Evolutionary conservation across 2,113 vertebrate genomes (phyloP), one percentile per base, ranked within the genome.

Genomic region (Podarcis muralis): DNA sequence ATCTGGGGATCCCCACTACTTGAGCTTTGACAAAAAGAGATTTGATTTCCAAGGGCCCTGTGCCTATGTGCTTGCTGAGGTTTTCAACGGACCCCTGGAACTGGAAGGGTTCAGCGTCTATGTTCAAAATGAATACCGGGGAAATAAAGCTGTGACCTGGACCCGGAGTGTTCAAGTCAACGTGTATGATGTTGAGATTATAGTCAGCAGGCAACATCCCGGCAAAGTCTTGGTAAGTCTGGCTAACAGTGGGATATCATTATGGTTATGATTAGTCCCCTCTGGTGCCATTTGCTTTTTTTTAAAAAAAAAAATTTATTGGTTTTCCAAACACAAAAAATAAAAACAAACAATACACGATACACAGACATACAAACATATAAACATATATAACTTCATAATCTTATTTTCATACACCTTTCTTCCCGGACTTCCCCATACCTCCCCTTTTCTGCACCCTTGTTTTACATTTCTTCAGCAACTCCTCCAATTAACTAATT

Each of bases 1-100:
- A 0, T 97, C 95, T 3, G 97, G 98, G 0, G 97, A 98, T 89
- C 97, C 97, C 3, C 98, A 98, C 91, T 98, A 97, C 27, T 86
- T 95, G 89, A 97, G 95, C 78, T 98, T 97, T 66, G 98, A 98
- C 43, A 96, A 97, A 13, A 90, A 91, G 76, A 95, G 95, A 88
- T 98, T 94, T 12, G 82, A 98, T 92, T 98, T 98, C 94, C 97
- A 98, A 91, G 98, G 98, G 77, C 97, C 96, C 77, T 98, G 98
- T 89, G 95, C 93, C 0, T 98, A 98, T 57, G 92, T 95, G 89
- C 83, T 95, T 43, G n/a, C 78, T 0, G 95, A 94, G 2, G 86
- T 93, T 0, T 90, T 85, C 62, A 79, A 93, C 3, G 95, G 96
- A 3, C 8, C 91, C 1, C 1, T 88, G 0, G 90, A 84, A 1